These are phyloP conservation scores for Drosophila ambigua DNA, from an alignment of 1,140 invertebrate genomes.

Conservation along the genomic window DNA sequence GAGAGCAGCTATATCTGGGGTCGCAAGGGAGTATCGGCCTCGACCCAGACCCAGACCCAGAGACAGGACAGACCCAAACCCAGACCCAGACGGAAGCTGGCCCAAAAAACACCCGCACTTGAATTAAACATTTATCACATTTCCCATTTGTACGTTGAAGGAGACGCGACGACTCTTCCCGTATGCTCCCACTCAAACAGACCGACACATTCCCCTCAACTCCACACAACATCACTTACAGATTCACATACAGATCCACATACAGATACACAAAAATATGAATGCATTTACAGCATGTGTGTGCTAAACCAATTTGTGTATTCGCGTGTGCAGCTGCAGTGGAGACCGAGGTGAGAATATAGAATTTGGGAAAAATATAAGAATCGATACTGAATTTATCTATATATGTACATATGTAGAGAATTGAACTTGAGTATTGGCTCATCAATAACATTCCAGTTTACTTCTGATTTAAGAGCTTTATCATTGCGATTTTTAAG, in stretches of 20 bases:
- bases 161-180: conserved; percentile 17
- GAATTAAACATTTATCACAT: conserved; percentile 72
- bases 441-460: no score
- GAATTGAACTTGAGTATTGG: no score
- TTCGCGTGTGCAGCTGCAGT: conserved; percentile 9
- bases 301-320: conserved; percentile 74
- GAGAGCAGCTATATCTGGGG: conserved; percentile 17
- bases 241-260: conserved; percentile 2
- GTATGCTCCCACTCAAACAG: conserved; percentile 30
- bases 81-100: conserved; percentile 28
- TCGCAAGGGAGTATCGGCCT: conserved; percentile 17
- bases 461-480: no score
- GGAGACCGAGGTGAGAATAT: conserved; percentile 14
- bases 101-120: conserved; percentile 54
- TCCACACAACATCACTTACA: neutral
- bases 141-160: conserved; percentile 52
- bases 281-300: conserved; percentile 19
- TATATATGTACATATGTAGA: no score
- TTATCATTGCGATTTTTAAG: no score
- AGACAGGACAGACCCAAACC: conserved; percentile 2
- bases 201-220: neutral
- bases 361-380: conserved; percentile 6
- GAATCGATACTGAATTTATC: no score
- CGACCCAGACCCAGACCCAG: conserved; percentile 22
- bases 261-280: neutral